A percentile compares a stretch with the other conserved stretches of the same genome.
These are phyloP conservation scores for Leptodactylus fallax DNA, from an alignment of 2,797 vertebrate species.

Conservation along the genomic window DNA sequence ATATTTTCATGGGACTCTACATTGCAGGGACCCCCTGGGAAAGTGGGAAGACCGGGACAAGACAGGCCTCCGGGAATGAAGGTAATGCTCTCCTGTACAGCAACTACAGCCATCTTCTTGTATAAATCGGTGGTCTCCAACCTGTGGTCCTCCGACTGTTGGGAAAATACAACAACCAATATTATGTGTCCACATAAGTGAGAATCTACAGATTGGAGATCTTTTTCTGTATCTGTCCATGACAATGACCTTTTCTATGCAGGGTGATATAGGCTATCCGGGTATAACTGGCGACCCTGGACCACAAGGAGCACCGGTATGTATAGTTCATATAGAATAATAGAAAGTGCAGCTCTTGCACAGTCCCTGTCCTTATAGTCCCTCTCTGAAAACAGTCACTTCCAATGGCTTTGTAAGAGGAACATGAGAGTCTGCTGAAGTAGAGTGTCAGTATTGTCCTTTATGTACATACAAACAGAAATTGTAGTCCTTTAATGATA, in stretches of 20 bases:
- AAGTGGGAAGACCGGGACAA: slow-evolving; percentile 65
- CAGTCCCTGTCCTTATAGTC: not conserved
- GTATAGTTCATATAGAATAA: not conserved
- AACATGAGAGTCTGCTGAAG: not conserved
- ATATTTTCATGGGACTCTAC: slow-evolving; percentile 33
- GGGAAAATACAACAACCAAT: not conserved
- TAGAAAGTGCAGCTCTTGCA: not conserved
- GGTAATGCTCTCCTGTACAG: slow-evolving; percentile 55
- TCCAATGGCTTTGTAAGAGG: not conserved
- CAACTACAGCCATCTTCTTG: not conserved
- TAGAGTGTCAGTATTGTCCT: not conserved
- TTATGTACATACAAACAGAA: not conserved
- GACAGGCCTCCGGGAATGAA: slow-evolving; percentile 67
- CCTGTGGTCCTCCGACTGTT: not conserved
- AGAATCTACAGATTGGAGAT: not conserved
- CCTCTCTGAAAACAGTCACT: not conserved
- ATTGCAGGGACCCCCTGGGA: slow-evolving; percentile 68
- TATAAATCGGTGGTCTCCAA: not conserved
- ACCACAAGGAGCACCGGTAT: slow-evolving; percentile 72
- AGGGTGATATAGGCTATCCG: slow-evolving; percentile 77
- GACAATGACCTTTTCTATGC: slow-evolving; percentile 30
- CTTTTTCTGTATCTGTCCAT: not conserved
- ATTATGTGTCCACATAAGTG: not conserved
- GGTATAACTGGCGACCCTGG: slow-evolving; percentile 71
- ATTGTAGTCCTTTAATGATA: not conserved